These are phyloP conservation scores for Aptenodytes forsteri DNA, from an alignment of 2,113 vertebrate species.

Conservation along the genomic window DNA sequence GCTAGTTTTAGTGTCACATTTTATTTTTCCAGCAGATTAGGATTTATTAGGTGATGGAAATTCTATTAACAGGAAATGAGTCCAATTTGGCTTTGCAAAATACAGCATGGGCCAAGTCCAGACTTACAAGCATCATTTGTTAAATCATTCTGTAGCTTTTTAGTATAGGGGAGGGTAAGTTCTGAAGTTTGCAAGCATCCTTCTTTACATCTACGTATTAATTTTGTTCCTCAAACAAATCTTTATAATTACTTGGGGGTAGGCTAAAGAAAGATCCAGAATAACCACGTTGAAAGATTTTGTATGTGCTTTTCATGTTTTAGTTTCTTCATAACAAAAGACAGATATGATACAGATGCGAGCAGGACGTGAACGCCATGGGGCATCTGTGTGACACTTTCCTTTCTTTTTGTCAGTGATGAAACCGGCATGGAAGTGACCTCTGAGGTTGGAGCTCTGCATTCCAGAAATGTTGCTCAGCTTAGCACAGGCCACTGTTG, in stretches of 20 bases:
- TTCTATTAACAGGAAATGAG: neutral
- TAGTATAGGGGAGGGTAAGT: neutral
- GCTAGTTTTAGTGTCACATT: neutral
- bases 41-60: neutral
- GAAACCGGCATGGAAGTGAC: neutral
- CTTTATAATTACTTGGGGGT: neutral
- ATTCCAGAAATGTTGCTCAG: neutral
- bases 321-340: neutral
- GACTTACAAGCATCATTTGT: neutral
- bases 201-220: neutral
- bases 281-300: neutral
- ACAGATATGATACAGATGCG: neutral
- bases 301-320: neutral
- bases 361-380: rapidly evolving
- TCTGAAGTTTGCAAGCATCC: neutral
- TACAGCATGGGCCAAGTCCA: neutral
- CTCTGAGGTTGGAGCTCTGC: neutral
- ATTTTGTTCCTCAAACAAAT: neutral
- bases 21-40: neutral
- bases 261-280: neutral
- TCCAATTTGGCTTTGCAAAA: neutral
- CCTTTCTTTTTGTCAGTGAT: neutral
- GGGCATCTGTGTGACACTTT: neutral
- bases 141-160: neutral
- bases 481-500: neutral